These are phyloP conservation scores for Pavo muticus DNA, from an alignment of 2,113 vertebrate genomes.

Conservation along the genomic window DNA sequence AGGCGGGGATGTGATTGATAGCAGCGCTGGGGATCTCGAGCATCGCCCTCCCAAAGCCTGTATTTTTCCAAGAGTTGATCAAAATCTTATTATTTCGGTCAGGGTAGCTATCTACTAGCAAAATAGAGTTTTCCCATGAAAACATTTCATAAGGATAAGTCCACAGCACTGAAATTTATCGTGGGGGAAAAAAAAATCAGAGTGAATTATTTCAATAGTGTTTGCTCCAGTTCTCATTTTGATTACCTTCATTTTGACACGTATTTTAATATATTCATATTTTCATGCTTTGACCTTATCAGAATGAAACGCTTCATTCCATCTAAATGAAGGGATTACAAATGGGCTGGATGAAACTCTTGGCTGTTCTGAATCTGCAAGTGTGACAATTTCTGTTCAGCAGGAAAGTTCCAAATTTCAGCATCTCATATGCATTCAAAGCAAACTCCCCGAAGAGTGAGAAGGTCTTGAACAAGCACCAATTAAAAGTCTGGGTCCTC, in stretches of 20 bases:
- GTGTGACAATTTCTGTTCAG: constrained; percentile 50
- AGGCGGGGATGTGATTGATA: neutral
- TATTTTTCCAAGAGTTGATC: constrained; percentile 29
- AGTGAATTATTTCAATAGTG: constrained; percentile 52
- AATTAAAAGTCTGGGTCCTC: constrained; percentile 15
- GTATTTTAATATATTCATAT: constrained; percentile 72
- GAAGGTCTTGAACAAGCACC: constrained; percentile 30
- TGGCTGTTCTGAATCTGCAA: constrained; percentile 36
- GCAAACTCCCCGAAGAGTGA: constrained; percentile 16
- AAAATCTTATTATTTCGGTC: constrained; percentile 35
- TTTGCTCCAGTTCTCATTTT: constrained; percentile 70
- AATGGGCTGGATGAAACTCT: constrained; percentile 52
- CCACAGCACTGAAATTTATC: constrained; percentile 36
- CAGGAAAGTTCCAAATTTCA: constrained; percentile 41
- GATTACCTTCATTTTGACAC: constrained; percentile 74
- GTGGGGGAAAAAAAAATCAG: accelerated
- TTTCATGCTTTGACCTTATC: constrained; percentile 71
- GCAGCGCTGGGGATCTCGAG: neutral
- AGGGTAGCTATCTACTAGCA: constrained; percentile 31
- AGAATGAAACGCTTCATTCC: constrained; percentile 68
- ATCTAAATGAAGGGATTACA: constrained; percentile 74
- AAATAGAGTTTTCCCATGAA: constrained; percentile 60
- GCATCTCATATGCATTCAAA: neutral
- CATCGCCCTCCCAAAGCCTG: neutral
- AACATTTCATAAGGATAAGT: constrained; percentile 45